Conservation (phyloP, 2,797 vertebrate species). For the Crocodylus rhombifer region DNA sequence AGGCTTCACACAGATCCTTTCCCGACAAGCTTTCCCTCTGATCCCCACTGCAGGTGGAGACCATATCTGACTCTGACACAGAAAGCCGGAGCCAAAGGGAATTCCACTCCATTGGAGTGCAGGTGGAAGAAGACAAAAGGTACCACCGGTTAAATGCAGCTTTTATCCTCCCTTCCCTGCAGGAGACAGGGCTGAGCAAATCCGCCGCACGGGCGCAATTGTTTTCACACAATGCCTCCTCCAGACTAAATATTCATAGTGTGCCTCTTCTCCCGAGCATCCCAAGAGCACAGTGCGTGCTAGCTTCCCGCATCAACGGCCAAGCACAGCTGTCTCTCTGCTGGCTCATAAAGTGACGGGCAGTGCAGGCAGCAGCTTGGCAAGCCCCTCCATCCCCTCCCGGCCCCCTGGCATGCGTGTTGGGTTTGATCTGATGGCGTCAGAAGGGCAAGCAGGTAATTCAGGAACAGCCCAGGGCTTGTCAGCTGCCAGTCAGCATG, state of each 20-base stretch:
- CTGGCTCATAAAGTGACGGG: neutral
- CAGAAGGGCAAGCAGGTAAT: neutral
- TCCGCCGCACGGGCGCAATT: neutral
- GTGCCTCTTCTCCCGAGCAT: neutral
- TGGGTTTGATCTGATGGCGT: neutral
- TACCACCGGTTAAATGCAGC: constrained; percentile 55
- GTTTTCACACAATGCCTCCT: neutral
- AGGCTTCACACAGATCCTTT: accelerated
- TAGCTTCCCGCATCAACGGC: neutral
- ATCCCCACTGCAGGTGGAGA: constrained; percentile 83
- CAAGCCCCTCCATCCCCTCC: neutral
- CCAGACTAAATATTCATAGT: neutral
- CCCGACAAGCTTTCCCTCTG: constrained; percentile 18
- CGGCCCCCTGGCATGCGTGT: neutral
- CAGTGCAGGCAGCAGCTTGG: neutral
- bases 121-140: constrained; percentile 99
- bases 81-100: constrained; percentile 94
- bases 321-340: neutral
- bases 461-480: neutral
- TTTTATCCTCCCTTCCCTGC: accelerated
- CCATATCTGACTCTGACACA: constrained; percentile 94
- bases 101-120: constrained; percentile 97
- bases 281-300: neutral
- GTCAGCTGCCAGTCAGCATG: neutral
- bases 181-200: neutral